A percentile compares a stretch with the other conserved stretches of the same genome.
Conservation (phyloP, 2,113 vertebrate genomes). For the Tachycineta bicolor region DNA sequence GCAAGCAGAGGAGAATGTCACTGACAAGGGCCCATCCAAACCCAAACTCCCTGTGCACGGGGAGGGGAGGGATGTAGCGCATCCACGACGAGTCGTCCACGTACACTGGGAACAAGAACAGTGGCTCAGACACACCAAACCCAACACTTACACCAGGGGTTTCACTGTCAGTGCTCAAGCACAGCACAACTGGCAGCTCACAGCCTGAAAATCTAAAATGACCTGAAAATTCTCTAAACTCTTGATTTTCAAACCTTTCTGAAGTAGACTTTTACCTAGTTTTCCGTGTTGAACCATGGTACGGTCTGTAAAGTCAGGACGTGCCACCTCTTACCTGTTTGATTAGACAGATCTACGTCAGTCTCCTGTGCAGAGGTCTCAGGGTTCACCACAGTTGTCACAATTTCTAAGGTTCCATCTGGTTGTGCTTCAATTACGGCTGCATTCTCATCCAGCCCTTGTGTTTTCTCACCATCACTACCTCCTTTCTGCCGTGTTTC, state of each 20-base stretch:
- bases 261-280: not conserved
- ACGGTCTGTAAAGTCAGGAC: not conserved
- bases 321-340: conserved; percentile 56
- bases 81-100: conserved; percentile 85
- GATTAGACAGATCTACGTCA: conserved; percentile 56
- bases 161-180: not conserved
- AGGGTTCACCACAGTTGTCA: not conserved
- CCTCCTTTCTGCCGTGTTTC: not conserved
- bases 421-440: not conserved
- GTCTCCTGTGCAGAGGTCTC: conserved; percentile 25
- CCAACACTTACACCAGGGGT: accelerated
- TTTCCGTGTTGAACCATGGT: not conserved
- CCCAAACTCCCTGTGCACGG: conserved; percentile 81
- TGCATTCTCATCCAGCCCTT: not conserved
- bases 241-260: not conserved
- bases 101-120: conserved; percentile 76
- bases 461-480: conserved; percentile 6
- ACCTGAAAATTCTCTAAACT: not conserved
- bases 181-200: not conserved
- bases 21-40: conserved; percentile 89
- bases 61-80: conserved; percentile 85
- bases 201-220: not conserved
- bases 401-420: conserved; percentile 33
- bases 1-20: conserved; percentile 90
- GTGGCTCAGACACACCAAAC: not conserved